Evolutionary conservation across 1,140 invertebrate species (phyloP).

Genomic region (Eriocheir sinensis): DNA sequence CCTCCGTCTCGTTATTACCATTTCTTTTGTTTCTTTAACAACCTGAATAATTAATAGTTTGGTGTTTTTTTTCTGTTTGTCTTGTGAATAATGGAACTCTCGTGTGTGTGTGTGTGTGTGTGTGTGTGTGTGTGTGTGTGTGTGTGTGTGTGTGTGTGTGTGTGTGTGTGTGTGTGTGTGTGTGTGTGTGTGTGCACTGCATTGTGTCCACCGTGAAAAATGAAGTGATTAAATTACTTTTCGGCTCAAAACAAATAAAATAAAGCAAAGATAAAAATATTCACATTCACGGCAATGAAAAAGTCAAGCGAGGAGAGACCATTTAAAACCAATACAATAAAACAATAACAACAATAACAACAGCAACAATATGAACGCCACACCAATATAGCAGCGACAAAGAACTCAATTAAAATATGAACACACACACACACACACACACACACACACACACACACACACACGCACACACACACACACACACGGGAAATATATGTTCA

Average conservation of each 20-base stretch:
- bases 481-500: background rate
- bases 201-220: background rate
- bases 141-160: too few species aligned
- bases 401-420: background rate
- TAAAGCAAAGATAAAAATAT: too few species aligned
- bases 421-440: background rate
- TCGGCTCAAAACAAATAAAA: background rate
- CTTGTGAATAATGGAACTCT: too few species aligned
- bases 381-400: background rate
- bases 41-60: background rate
- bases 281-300: background rate
- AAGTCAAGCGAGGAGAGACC: background rate
- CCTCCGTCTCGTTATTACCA: background rate
- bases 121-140: too few species aligned
- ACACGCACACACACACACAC: background rate
- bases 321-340: too few species aligned
- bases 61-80: too few species aligned
- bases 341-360: background rate
- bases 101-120: too few species aligned
- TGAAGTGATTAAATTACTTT: background rate
- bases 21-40: background rate
- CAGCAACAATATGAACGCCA: background rate
- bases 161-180: too few species aligned
- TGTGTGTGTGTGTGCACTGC: background rate
- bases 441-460: background rate